phyloP scores from a whole-genome alignment of 1,140 invertebrate genomes.

The Megalonaias nervosa region DNA sequence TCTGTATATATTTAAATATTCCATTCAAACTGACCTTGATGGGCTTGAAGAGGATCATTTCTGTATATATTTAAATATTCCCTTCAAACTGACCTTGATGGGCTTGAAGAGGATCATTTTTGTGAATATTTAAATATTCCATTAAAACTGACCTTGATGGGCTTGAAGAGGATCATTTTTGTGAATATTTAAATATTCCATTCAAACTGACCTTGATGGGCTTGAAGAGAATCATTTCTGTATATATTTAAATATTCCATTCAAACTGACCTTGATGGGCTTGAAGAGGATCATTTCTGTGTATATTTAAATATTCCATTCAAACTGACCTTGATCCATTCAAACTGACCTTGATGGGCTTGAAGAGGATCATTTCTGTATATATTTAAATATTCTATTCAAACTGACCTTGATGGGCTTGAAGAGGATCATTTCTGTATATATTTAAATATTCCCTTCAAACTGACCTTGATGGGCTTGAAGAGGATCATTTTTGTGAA shows the following conservation, averaged over 20 bases:
- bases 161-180: constrained; percentile 94
- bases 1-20: too few species aligned
- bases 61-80: too few species aligned
- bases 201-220: constrained; percentile 91
- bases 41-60: constrained; percentile 94
- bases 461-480: constrained; percentile 89
- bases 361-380: constrained; percentile 96
- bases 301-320: too few species aligned
- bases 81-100: constrained; percentile 87
- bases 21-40: constrained; percentile 89
- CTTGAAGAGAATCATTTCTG: constrained; percentile 94
- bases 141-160: constrained; percentile 89
- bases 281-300: constrained; percentile 96
- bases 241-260: too few species aligned
- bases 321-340: too few species aligned
- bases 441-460: too few species aligned
- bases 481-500: constrained; percentile 97
- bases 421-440: constrained; percentile 97
- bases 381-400: too few species aligned
- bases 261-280: constrained; percentile 89
- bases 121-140: too few species aligned
- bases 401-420: constrained; percentile 90
- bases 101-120: constrained; percentile 96
- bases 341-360: constrained; percentile 90
- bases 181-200: too few species aligned